A percentile compares a stretch with the other conserved stretches of the same genome.
Conservation (phyloP, 2,888 invertebrate species). For the Drosophila anomalata region DNA sequence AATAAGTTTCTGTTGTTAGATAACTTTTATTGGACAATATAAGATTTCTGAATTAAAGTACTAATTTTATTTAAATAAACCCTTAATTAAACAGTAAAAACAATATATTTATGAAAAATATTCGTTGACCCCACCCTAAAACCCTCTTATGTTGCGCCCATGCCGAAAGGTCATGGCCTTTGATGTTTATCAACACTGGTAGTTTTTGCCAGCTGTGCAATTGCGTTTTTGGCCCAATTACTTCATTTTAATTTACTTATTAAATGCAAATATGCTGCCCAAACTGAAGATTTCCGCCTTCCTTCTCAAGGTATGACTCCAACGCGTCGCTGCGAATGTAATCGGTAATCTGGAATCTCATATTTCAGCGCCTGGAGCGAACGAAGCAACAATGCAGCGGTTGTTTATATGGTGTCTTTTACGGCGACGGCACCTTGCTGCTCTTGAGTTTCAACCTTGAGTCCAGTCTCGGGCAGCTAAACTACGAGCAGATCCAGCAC, state of each 20-base stretch:
- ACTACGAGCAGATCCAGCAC: slow-evolving; percentile 85
- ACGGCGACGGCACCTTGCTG: slow-evolving; percentile 89
- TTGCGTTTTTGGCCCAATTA: slow-evolving; percentile 38
- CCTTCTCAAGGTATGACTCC: slow-evolving; percentile 87
- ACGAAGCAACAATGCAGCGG: slow-evolving; percentile 87
- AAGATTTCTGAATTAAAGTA: no score
- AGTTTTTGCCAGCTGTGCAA: slow-evolving; percentile 71
- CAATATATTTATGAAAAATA: neutral
- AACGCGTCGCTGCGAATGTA: no score
- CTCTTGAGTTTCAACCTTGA: slow-evolving; percentile 89
- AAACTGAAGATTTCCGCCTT: slow-evolving; percentile 89
- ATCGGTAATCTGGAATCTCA: neutral
- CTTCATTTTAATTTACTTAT: slow-evolving; percentile 6
- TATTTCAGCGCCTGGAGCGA: slow-evolving; percentile 87
- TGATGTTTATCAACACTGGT: neutral
- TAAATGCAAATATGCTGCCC: slow-evolving; percentile 86
- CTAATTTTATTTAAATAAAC: no score
- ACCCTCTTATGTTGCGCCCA: slow-evolving; percentile 2
- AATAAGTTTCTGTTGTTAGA: no score
- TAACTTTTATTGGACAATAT: no score
- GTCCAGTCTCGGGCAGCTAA: slow-evolving; percentile 85
- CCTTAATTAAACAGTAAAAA: neutral
- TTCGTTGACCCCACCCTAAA: neutral
- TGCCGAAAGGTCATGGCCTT: slow-evolving; percentile 10
- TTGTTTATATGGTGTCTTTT: slow-evolving; percentile 90